A percentile compares a stretch with the other conserved stretches of the same genome.
Evolutionary conservation across 2,113 vertebrate species (phyloP).

Genomic region (Micronycteris hirsuta): DNA sequence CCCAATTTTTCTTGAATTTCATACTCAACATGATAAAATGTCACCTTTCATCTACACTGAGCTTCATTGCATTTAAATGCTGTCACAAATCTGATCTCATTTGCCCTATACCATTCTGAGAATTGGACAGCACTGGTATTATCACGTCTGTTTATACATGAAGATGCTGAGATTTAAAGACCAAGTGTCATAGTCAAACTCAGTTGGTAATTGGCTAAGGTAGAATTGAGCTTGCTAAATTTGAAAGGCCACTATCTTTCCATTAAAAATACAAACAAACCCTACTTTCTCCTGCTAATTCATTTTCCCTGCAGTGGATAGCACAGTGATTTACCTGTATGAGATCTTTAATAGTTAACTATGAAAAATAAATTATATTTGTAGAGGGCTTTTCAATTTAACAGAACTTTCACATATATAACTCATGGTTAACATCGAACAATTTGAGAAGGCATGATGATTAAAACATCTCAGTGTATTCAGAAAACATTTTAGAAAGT

Average conservation of each 20-base stretch:
- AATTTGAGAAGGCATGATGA: not conserved
- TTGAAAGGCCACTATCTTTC: not conserved
- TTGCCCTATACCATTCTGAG: not conserved
- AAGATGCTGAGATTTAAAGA: not conserved
- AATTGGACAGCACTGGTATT: not conserved
- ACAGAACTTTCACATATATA: not conserved
- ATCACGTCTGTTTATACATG: not conserved
- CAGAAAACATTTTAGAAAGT: not conserved
- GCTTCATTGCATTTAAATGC: not conserved
- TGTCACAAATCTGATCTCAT: not conserved
- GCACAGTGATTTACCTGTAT: not conserved
- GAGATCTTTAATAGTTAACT: not conserved
- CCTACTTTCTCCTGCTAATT: not conserved
- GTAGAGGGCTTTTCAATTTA: not conserved
- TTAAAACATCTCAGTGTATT: not conserved
- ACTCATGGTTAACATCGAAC: not conserved
- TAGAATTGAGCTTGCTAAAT: not conserved
- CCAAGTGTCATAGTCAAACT: not conserved
- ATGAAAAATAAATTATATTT: not conserved
- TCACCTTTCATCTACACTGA: not conserved
- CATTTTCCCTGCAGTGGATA: not conserved
- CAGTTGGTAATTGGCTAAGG: not conserved
- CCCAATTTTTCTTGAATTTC: not conserved
- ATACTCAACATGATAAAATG: not conserved
- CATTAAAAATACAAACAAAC: not conserved